Base-by-base conservation (phyloP, 1,140 invertebrate species). In the Chionoecetes opilio region DNA sequence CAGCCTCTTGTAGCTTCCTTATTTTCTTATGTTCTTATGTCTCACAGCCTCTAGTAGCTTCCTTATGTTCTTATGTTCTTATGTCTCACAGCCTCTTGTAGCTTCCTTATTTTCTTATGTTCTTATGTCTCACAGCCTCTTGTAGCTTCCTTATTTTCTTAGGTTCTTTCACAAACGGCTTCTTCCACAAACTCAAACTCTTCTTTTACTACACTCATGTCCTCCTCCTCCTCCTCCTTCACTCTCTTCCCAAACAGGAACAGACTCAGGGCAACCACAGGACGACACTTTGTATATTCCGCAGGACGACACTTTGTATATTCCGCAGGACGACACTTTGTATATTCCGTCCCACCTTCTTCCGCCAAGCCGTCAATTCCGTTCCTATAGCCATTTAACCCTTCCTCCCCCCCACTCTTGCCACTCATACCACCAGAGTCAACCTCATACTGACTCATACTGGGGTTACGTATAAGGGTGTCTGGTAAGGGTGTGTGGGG, bases 191-290 rank as follows among this genome's bases (percentile, higher is more conserved):
- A n/a, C 8, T 75, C 63, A 11, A 75, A 21, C 63, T 75, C 63
- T 8, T 75, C 63, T n/a, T 75, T 75, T 26, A 75, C 63, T 26
- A 75, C 63, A 75, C 63, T 75, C 63, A 75, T 26, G 5, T 75
- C 63, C 8, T n/a, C 63, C 26, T 21, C 63, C 21, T n/a, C 63
- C n/a, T 75, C 63, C 26, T 90, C 88, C 41, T 90, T 90, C 38
- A 90, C 88, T 32, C 31, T 31, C 38, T 90, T 41, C n/a, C 38
- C 88, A 53, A 32, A 53, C 11, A 90, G 38, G 38, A 90, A 90
- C 17, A 90, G 14, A 38, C 88, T 90, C n/a, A 90, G 38, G 29
- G 38, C 88, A 31, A 90, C n/a, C 37, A 53, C n/a, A 14, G n/a
- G 86, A 0, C 26, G 37, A 9, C 9, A 29, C 35, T 11, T 17